A percentile compares a stretch with the other conserved stretches of the same genome.
phyloP scores from a whole-genome alignment of 2,888 invertebrate genomes.

The Athripsodes cinereus region DNA sequence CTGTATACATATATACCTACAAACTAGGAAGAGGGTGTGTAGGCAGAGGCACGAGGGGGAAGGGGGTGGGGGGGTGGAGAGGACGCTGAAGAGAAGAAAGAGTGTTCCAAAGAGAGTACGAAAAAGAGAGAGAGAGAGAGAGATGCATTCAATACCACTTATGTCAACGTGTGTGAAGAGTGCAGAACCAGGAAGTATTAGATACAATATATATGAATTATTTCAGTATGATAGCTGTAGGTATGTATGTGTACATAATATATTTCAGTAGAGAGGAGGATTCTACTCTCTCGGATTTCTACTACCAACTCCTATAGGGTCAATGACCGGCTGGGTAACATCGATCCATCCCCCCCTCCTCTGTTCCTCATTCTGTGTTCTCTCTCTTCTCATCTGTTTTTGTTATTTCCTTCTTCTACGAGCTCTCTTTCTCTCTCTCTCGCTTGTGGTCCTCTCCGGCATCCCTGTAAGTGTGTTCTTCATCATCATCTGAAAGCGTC shows the following conservation, averaged over 20 bases:
- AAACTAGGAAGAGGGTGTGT: no score
- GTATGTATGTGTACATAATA: no score
- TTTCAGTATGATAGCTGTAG: no score
- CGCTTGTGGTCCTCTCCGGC: neutral
- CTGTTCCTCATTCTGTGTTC: neutral
- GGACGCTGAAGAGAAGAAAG: neutral
- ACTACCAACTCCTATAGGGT: neutral
- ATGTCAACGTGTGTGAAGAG: no score
- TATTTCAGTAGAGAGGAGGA: no score
- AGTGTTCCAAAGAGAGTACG: neutral
- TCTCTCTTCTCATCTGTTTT: neutral
- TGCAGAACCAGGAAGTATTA: neutral
- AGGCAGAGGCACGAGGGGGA: no score
- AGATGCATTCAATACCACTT: neutral
- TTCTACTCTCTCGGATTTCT: no score
- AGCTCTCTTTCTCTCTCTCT: neutral
- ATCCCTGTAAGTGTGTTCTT: neutral
- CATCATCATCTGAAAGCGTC: no score
- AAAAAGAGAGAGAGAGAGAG: neutral
- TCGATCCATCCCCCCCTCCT: constrained; percentile 1
- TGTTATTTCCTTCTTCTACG: neutral
- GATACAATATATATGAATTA: no score
- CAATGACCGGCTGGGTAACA: constrained; percentile 4
- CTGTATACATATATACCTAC: no score
- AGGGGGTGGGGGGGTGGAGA: no score